These are phyloP conservation scores for Ciona savignyi DNA, from an alignment of 23 tunicate species.

Conservation along the genomic window DNA sequence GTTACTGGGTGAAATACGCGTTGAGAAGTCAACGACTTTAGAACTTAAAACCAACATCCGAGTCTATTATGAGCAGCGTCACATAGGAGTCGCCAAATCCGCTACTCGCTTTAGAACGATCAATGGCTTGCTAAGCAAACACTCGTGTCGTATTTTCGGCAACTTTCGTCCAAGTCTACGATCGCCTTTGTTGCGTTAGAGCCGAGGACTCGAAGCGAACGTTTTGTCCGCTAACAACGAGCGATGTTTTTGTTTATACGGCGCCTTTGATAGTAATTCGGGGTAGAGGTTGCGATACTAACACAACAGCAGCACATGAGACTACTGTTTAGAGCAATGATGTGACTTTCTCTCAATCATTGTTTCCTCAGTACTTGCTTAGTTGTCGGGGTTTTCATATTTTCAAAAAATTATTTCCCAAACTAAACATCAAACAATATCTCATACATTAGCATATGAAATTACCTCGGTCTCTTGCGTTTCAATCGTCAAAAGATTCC, in stretches of 20 bases:
- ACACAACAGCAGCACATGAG: background rate
- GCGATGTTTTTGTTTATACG: background rate
- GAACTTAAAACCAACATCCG: background rate
- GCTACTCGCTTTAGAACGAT: background rate
- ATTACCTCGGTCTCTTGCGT: too few species aligned
- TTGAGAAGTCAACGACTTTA: background rate
- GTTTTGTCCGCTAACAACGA: background rate
- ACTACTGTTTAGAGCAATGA: too few species aligned
- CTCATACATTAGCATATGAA: too few species aligned
- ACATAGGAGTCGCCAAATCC: background rate
- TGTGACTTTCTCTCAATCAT: too few species aligned
- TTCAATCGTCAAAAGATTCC: too few species aligned
- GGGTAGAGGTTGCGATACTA: background rate
- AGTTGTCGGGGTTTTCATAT: background rate
- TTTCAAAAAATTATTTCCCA: too few species aligned
- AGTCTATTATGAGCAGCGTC: background rate
- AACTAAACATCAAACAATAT: too few species aligned
- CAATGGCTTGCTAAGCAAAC: background rate
- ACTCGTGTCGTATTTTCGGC: background rate
- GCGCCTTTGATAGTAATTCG: background rate
- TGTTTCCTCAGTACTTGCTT: background rate
- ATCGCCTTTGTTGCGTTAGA: background rate
- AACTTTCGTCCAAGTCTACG: background rate
- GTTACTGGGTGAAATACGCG: too few species aligned
- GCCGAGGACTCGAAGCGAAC: background rate